Conservation (phyloP, 2,888 invertebrate species). For the Abrostola triplasia region DNA sequence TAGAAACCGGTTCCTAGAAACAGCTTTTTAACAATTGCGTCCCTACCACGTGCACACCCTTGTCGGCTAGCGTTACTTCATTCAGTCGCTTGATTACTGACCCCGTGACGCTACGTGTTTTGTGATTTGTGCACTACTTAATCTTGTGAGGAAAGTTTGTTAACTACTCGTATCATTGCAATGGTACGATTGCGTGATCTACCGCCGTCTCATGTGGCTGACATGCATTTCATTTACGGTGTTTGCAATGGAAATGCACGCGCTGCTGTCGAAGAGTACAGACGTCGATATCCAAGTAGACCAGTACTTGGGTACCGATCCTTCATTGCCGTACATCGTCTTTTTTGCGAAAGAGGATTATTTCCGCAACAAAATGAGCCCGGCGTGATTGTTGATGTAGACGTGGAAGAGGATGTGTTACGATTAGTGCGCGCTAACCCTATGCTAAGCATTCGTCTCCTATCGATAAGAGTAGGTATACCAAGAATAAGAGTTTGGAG, state of each 20-base stretch:
- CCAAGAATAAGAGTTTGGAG: not conserved
- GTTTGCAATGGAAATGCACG: constrained; percentile 41
- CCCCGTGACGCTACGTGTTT: not conserved
- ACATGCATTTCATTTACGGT: constrained; percentile 45
- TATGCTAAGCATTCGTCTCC: constrained; percentile 3
- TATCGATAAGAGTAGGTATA: constrained; percentile 3
- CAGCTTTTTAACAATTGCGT: too few species aligned
- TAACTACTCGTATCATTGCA: too few species aligned
- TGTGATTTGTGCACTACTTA: not conserved
- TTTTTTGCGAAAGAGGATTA: not conserved
- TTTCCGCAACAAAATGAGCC: constrained; percentile 1
- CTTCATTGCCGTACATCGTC: not conserved
- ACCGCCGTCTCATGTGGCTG: constrained; percentile 23
- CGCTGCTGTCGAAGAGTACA: constrained; percentile 32
- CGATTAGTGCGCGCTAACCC: constrained; percentile 20
- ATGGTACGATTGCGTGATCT: not conserved
- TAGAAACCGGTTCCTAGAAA: too few species aligned
- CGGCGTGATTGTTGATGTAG: constrained; percentile 4
- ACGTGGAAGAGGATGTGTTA: constrained; percentile 7
- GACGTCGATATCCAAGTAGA: constrained; percentile 27
- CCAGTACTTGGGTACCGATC: constrained; percentile 10
- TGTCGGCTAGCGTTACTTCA: too few species aligned
- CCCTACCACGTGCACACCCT: too few species aligned
- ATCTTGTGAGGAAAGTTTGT: not conserved
- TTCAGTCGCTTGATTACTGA: too few species aligned